Evolutionary conservation across 1,140 invertebrate genomes (phyloP), one percentile per base, ranked within the genome.

Genomic region (Ips typographus): DNA sequence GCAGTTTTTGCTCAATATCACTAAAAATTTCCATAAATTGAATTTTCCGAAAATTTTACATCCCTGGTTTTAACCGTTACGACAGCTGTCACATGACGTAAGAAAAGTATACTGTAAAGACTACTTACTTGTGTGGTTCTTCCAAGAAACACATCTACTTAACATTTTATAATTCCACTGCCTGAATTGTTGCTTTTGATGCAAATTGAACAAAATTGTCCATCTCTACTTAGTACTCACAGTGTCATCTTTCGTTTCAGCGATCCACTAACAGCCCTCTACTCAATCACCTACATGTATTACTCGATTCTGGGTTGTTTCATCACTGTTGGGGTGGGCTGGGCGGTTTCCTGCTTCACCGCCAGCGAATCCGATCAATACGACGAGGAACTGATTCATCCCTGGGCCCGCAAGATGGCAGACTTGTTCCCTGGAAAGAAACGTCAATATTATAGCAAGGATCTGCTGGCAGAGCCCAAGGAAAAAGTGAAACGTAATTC

Each of bases 281-380:
- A 90, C 73, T 85, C 85, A 3, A 85, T 90, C 44, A 89, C 88
- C 3, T 91, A 90, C 75, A 91, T 91, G 90, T 91, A 91, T 76
- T 91, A 91, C 76, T 87, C 88, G 38, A 76, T 90, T 2, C 83
- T 91, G 47, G 90, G 89, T 1, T 90, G 88, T 57, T 71, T 86
- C 7, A 83, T 89, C 37, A 90, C 89, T 0, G 81, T 91, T 0
- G 61, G 87, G 2, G 79, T 90, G 40, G 89, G 89, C 1, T 84
- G 85, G 3, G 77, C 89, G 4, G 83, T 90, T 38, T 91, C 89
- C 76, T 84, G 85, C 43, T 71, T 89, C 22, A 89, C 88, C 56
- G 84, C 82, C 4, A 78, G 82, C 4, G 82, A 90, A 47, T 84
- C 86, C 3, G 88, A 90, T 71, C 80, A 82, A 51, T 91, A 90